phyloP scores from a whole-genome alignment of 2,113 vertebrate species.

The Caracal caracal region DNA sequence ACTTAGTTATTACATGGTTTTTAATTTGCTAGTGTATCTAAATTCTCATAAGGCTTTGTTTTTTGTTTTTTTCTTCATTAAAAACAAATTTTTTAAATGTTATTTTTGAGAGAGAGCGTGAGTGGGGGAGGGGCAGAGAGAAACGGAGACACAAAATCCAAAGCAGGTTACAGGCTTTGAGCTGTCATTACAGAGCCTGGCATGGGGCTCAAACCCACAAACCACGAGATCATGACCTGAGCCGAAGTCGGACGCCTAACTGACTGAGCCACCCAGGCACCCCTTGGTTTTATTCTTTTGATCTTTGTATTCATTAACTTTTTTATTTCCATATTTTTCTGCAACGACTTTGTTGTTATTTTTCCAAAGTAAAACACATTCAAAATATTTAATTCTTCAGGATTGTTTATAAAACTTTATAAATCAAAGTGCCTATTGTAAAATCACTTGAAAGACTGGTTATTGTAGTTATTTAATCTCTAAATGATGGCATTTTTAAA shows the following conservation, averaged over 20 bases:
- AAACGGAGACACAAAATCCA: no score
- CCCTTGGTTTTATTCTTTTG: conserved; percentile 44
- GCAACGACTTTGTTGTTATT: conserved; percentile 26
- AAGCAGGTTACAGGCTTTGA: no score
- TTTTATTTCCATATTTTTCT: neutral
- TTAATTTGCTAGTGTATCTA: conserved; percentile 14
- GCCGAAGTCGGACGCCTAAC: no score
- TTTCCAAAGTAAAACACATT: conserved; percentile 20
- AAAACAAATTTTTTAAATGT: no score
- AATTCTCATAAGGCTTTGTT: conserved; percentile 37
- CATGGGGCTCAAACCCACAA: no score
- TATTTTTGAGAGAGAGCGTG: no score
- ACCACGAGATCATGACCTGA: no score
- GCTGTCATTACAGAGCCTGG: no score
- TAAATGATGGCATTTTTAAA: conserved; percentile 29
- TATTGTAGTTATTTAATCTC: neutral
- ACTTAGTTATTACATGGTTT: conserved; percentile 52
- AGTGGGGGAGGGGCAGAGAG: no score
- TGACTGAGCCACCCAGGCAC: no score
- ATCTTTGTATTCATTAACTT: conserved; percentile 37
- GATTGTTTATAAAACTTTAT: conserved; percentile 22
- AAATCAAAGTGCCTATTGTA: conserved; percentile 19
- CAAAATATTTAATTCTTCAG: conserved; percentile 38
- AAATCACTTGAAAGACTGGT: conserved; percentile 12
- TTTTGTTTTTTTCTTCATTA: neutral